Conservation (phyloP, 2,888 invertebrate species). For the Meteorus colon region DNA sequence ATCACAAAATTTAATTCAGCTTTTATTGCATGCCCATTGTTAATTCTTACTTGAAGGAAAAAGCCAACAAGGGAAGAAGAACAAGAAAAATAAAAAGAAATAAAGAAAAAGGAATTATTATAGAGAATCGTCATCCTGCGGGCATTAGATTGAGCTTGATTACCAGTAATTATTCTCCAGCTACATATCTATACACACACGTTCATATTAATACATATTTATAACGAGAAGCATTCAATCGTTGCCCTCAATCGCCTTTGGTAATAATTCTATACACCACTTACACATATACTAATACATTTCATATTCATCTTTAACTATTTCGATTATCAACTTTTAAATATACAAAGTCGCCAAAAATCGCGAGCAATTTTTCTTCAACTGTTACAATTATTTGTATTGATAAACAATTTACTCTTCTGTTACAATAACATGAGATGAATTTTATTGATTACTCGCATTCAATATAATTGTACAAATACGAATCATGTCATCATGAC, state of each 20-base stretch:
- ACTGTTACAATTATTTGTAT: no score
- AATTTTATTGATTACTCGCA: not conserved
- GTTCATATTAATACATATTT: not conserved
- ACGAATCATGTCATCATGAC: slow-evolving; percentile 19
- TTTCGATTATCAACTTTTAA: no score
- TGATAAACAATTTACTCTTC: no score
- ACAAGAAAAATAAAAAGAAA: not conserved
- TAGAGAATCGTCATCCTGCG: slow-evolving; percentile 58
- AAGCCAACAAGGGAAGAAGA: not conserved
- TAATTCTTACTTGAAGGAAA: not conserved
- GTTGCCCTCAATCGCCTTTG: slow-evolving; percentile 17
- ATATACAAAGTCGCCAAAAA: no score
- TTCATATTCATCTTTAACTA: not conserved
- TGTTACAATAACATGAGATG: not conserved
- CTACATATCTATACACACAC: slow-evolving; percentile 16
- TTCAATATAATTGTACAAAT: not conserved
- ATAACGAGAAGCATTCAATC: slow-evolving; percentile 6
- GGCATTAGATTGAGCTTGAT: slow-evolving; percentile 71
- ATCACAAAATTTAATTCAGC: not conserved
- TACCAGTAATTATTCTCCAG: slow-evolving; percentile 70
- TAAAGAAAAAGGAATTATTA: slow-evolving; percentile 19
- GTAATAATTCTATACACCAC: not conserved
- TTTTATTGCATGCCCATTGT: not conserved
- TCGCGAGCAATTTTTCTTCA: no score
- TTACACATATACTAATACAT: no score